Evolutionary conservation across 2,113 vertebrate genomes (phyloP), one percentile per base, ranked within the genome.

Genomic region (Pygoscelis antarcticus): DNA sequence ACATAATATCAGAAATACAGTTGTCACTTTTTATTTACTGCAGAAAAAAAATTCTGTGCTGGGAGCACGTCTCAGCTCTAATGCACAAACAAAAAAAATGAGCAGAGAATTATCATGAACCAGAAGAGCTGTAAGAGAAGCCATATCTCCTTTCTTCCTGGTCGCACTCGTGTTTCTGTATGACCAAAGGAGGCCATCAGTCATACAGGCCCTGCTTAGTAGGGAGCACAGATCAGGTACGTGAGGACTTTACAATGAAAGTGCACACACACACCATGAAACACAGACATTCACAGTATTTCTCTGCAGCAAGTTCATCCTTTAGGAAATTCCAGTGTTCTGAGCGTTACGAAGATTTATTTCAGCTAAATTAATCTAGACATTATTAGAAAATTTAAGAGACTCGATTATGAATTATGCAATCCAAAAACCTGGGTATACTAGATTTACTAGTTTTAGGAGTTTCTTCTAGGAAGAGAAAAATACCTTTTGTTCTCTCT

Each of bases 401-500:
- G 26, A 55, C 21, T 77, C 26, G 7, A 9, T 74, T 47, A 49
- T 46, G 25, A 68, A 44, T 26, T 34, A 64, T 11, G 16, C 14
- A 90, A 70, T 44, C 7, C 6, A 72, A 79, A 81, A 84, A 10
- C 9, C 23, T 51, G 16, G 9, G 4, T 79, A 84, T 26, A 38
- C 6, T 40, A 49, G 10, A 76, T 46, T 57, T 81, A 79, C 9
- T n/a, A 38, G 51, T 42, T 85, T 44, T 17, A 72, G 12, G 9
- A 89, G 21, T 78, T 92, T 66, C 34, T 81, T 70, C 25, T 49
- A 49, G 15, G 54, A 88, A 87, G 16, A 55, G 7, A 30, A 82
- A 83, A 66, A 64, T 98, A 99, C 98, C 98, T 98, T 95, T 52
- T 38, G 34, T 62, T 84, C 5, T 94, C 42, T 97, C 92, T 71